These are phyloP conservation scores for Parochlus steinenii DNA, from an alignment of 2,888 invertebrate species.

Conservation along the genomic window DNA sequence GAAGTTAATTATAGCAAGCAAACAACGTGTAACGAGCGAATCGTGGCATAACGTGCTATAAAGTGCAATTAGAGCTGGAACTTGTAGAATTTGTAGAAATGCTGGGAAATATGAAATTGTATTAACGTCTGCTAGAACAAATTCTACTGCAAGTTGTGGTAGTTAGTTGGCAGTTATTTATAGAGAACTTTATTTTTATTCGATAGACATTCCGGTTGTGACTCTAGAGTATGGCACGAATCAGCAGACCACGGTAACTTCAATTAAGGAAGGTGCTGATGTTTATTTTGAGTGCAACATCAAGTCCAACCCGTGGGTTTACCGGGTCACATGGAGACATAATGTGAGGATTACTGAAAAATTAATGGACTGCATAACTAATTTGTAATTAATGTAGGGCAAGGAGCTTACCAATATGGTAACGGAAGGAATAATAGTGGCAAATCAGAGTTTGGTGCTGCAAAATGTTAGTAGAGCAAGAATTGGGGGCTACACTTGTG, in stretches of 20 bases:
- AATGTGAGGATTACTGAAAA: slow-evolving; percentile 40
- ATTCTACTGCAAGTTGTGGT: no score
- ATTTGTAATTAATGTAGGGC: slow-evolving; percentile 36
- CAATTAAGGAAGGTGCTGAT: slow-evolving; percentile 74
- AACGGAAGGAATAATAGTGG: slow-evolving; percentile 64
- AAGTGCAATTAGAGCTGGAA: no score
- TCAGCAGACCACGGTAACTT: slow-evolving; percentile 37
- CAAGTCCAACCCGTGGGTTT: slow-evolving; percentile 72
- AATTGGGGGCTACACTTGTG: slow-evolving; percentile 73
- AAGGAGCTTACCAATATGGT: slow-evolving; percentile 63
- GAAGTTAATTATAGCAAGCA: no score
- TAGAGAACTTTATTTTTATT: no score
- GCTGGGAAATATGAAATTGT: no score
- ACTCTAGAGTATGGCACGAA: slow-evolving; percentile 68
- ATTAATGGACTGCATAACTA: not conserved
- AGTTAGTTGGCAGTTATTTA: no score
- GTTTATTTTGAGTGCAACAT: slow-evolving; percentile 86
- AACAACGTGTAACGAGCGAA: no score
- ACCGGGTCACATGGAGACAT: slow-evolving; percentile 60
- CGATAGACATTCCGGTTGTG: slow-evolving; percentile 77
- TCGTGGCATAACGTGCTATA: no score
- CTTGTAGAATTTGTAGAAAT: no score
- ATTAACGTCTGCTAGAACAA: no score
- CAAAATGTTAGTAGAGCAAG: slow-evolving; percentile 62
- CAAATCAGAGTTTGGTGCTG: slow-evolving; percentile 78